Evolutionary conservation across 2,113 vertebrate genomes (phyloP).

Genomic region (Mola mola): DNA sequence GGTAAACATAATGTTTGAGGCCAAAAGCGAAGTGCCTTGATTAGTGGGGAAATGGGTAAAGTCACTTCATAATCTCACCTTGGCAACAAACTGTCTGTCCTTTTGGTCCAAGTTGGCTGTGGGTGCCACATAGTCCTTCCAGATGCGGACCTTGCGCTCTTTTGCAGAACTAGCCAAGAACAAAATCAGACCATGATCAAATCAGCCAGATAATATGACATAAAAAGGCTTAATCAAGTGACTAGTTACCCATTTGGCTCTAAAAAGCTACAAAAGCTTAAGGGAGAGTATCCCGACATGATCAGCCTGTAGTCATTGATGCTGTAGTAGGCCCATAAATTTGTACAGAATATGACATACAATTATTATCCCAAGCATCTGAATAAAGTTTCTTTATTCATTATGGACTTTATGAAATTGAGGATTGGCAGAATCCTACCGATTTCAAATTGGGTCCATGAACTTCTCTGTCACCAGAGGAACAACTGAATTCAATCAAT

Average conservation of each 20-base stretch:
- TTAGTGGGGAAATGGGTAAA: neutral
- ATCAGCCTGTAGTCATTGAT: slow-evolving; percentile 2
- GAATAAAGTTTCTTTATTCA: too few relatives aligned
- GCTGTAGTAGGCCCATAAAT: neutral
- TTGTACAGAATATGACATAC: too few relatives aligned
- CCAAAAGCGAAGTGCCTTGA: neutral
- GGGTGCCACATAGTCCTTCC: slow-evolving; percentile 97
- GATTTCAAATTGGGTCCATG: neutral
- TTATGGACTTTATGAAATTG: too few relatives aligned
- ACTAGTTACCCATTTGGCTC: neutral
- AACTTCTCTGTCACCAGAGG: neutral
- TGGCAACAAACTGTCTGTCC: slow-evolving; percentile 97
- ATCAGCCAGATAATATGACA: slow-evolving; percentile 13
- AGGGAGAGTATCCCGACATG: neutral
- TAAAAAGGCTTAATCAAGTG: slow-evolving; percentile 17
- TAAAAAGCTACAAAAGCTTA: slow-evolving; percentile 1
- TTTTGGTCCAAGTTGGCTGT: slow-evolving; percentile 97
- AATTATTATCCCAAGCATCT: too few relatives aligned
- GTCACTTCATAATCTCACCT: slow-evolving; percentile 82
- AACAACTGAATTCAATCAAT: too few relatives aligned
- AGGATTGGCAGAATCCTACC: too few relatives aligned
- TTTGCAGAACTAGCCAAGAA: slow-evolving; percentile 88
- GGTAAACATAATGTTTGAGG: neutral
- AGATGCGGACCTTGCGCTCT: slow-evolving; percentile 93
- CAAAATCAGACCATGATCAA: slow-evolving; percentile 14